These are phyloP conservation scores for Chaenocephalus aceratus DNA, from an alignment of 2,113 vertebrate genomes.

Conservation along the genomic window DNA sequence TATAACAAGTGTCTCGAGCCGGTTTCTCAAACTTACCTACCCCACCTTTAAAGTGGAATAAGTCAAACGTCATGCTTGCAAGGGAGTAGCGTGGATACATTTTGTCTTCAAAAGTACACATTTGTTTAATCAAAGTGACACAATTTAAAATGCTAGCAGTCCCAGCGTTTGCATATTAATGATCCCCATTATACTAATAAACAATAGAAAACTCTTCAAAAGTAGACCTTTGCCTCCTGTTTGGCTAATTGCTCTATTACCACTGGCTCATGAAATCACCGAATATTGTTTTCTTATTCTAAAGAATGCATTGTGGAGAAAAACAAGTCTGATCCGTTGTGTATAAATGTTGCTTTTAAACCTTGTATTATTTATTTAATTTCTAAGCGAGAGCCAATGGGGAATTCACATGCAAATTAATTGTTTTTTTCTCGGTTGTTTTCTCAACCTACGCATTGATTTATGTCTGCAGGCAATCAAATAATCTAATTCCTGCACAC, in stretches of 20 bases:
- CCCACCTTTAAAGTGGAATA: background rate
- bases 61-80: too few relatives aligned
- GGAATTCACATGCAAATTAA: conserved; percentile 48
- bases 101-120: too few relatives aligned
- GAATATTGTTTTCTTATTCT: conserved; percentile 32
- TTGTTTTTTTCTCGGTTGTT: conserved; percentile 52
- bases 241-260: conserved; percentile 34
- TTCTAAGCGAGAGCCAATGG: conserved; percentile 13
- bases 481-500: conserved; percentile 40
- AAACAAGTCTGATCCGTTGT: conserved; percentile 13
- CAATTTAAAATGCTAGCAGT: too few relatives aligned
- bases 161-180: background rate
- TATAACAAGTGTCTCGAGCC: too few relatives aligned
- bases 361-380: conserved; percentile 34
- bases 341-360: conserved; percentile 40
- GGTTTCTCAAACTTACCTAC: too few relatives aligned
- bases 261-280: conserved; percentile 9
- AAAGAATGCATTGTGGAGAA: conserved; percentile 24
- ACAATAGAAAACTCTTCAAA: background rate
- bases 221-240: background rate
- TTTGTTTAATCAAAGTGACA: too few relatives aligned
- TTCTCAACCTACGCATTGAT: conserved; percentile 48
- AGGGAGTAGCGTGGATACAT: background rate
- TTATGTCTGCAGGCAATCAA: conserved; percentile 59
- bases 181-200: background rate